Base-by-base conservation (phyloP, 2,113 vertebrate species). In the Triplophysa dalaica region DNA sequence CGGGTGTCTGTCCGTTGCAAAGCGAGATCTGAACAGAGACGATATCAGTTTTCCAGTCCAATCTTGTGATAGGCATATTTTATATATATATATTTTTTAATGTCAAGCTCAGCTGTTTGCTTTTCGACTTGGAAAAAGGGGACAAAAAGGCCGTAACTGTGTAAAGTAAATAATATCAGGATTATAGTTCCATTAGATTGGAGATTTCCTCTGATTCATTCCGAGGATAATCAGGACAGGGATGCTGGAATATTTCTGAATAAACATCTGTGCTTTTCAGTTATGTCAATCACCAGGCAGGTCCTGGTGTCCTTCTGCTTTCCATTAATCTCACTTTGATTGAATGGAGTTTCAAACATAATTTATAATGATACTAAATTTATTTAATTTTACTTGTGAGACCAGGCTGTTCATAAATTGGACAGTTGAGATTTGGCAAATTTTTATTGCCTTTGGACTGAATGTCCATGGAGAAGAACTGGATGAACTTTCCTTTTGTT, bases 221-320 rank as follows among this genome's bases (percentile, higher is more conserved):
- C 33, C 33, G 2, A 17, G 11, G 8, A 61, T 63, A 48, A 50
- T 63, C 50, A 29, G 58, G 41, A 50, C 58, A 75, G 56, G 58
- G 73, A 48, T 75, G 1, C 41, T 24, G 14, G 21, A 41, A 48
- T 50, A 63, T 75, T 48, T 16, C 73, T 48, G 38, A 26, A 56
- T 70, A 38, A 29, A 50, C 45, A 43, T 48, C 14, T 48, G 73
- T 54, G 45, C 26, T 48, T 10, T 22, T 29, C 10, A 13, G 43
- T 75, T 63, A 75, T 75, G 58, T 38, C 22, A n/a, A 26, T 48
- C 22, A 48, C 60, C 21, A 29, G 38, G 21, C 73, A 50, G 73
- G 73, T 63, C 60, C 73, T 26, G 26, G 38, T 50, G 73, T 6
- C 19, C n/a, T 6, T 45, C 54, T 9, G 33, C 33, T 38, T 38